phyloP scores from a whole-genome alignment of 2,888 invertebrate species.

The Plebejus argus region DNA sequence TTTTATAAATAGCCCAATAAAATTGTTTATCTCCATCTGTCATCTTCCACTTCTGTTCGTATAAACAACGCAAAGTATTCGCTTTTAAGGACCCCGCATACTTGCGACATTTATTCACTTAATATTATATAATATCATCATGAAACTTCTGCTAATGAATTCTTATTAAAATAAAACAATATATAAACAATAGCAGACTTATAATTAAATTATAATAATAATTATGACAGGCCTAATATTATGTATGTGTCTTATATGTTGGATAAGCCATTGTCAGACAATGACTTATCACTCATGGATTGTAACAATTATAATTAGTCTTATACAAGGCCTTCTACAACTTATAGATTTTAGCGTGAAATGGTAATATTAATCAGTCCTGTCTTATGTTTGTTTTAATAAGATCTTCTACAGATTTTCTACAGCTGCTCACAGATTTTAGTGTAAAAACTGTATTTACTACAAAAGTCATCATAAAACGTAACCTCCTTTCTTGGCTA shows the following conservation, averaged over 20 bases:
- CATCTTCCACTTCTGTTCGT: constrained; percentile 14
- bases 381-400: no score
- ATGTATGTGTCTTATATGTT: neutral
- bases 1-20: constrained; percentile 21
- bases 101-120: neutral
- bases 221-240: neutral
- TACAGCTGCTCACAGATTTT: no score
- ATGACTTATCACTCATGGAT: no score
- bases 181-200: neutral
- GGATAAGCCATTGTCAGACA: no score
- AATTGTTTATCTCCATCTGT: constrained; percentile 15
- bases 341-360: no score
- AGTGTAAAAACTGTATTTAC: neutral
- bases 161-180: neutral
- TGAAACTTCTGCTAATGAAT: neutral
- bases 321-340: no score
- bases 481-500: neutral
- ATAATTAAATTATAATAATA: neutral
- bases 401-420: neutral
- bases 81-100: neutral
- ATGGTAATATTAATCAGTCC: no score
- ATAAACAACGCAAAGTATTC: neutral
- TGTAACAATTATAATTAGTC: no score
- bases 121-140: neutral
- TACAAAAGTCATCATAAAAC: neutral